phyloP scores from a whole-genome alignment of 2,888 invertebrate genomes.

The Saturnia japonica region DNA sequence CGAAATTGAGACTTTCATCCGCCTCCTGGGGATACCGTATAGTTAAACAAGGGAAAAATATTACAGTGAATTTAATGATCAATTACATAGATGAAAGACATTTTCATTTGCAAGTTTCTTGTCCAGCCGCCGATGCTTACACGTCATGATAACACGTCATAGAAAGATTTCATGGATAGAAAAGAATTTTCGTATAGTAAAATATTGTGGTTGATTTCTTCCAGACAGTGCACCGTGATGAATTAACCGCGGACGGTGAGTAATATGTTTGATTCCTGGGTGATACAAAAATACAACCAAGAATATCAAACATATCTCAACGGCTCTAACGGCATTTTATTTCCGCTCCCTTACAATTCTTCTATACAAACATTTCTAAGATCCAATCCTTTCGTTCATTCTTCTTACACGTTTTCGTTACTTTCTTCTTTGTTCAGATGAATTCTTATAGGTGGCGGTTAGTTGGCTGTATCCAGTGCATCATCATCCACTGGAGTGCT shows the following conservation, averaged over 20 bases:
- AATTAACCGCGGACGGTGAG: constrained; percentile 84
- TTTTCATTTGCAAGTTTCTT: too few species aligned
- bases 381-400: neutral
- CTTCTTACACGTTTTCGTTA: constrained; percentile 4
- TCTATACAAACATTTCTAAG: neutral
- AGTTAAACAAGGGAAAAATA: neutral
- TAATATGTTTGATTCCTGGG: constrained; percentile 99
- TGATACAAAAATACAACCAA: constrained; percentile 97
- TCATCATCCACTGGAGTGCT: too few species aligned
- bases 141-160: too few species aligned
- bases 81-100: too few species aligned
- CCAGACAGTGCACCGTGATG: constrained; percentile 24
- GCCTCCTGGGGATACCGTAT: constrained; percentile 84
- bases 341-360: constrained; percentile 28
- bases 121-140: too few species aligned
- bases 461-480: neutral
- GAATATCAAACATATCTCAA: constrained; percentile 99
- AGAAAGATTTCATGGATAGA: too few species aligned
- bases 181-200: neutral
- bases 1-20: constrained; percentile 97
- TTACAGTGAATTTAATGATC: neutral
- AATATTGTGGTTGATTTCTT: neutral
- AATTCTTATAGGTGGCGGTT: neutral
- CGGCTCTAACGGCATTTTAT: constrained; percentile 55
- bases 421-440: neutral